A percentile compares a stretch with the other conserved stretches of the same genome.
Evolutionary conservation across 1,140 invertebrate genomes (phyloP).

Genomic region (Pseudomyrmex cubaensis): DNA sequence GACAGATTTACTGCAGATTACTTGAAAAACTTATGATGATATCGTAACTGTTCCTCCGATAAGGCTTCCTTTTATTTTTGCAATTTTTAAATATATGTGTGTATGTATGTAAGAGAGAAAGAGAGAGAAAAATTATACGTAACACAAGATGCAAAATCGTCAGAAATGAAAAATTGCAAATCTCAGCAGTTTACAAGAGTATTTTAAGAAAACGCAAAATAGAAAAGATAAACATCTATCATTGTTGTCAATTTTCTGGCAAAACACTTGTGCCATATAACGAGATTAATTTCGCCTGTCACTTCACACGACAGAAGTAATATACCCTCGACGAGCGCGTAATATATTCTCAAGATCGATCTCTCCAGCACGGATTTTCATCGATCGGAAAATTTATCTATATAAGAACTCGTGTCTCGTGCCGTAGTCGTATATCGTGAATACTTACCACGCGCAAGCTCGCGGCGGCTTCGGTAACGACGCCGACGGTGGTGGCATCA

Average conservation of each 20-base stretch:
- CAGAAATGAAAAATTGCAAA: neutral
- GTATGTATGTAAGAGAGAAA: too few relatives aligned
- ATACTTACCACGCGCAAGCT: constrained; percentile 60
- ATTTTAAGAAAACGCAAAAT: neutral
- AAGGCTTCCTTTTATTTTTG: too few relatives aligned
- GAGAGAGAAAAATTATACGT: too few relatives aligned
- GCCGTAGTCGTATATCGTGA: neutral
- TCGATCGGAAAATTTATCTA: constrained; percentile 8
- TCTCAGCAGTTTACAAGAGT: neutral
- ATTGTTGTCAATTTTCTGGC: neutral
- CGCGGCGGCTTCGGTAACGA: constrained; percentile 52
- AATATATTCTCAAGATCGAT: constrained; percentile 9
- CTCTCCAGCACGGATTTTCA: constrained; percentile 2
- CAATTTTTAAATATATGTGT: too few relatives aligned
- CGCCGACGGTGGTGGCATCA: constrained; percentile 54
- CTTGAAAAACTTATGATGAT: too few relatives aligned
- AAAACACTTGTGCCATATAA: neutral
- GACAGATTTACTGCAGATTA: neutral
- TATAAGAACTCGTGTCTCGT: constrained; percentile 24
- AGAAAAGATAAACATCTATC: neutral
- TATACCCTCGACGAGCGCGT: neutral
- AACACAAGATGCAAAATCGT: too few relatives aligned
- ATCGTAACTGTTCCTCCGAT: too few relatives aligned
- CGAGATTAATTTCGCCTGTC: neutral
- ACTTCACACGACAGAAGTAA: neutral